phyloP scores from a whole-genome alignment of 2,797 vertebrate species.

The Acrocephalus scirpaceus region DNA sequence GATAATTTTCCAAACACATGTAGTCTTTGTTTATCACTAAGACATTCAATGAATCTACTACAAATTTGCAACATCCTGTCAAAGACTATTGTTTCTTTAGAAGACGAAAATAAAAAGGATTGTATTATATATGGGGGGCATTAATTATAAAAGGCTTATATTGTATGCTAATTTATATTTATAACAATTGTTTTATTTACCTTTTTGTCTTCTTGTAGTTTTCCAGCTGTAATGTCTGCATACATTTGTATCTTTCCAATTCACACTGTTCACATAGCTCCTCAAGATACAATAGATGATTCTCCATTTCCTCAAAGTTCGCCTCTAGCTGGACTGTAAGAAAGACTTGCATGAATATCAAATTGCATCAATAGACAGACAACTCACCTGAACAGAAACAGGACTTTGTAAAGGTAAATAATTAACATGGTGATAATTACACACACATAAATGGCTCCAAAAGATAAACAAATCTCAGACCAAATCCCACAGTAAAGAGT shows the following conservation, averaged over 20 bases:
- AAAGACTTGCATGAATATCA: conserved; percentile 43
- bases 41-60: background rate
- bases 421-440: background rate
- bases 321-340: conserved; percentile 87
- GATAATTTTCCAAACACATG: background rate
- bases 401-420: background rate
- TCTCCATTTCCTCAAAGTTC: conserved; percentile 93
- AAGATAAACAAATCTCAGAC: background rate
- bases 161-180: background rate
- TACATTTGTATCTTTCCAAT: conserved; percentile 83
- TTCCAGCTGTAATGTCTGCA: conserved; percentile 85
- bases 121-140: background rate
- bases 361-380: background rate
- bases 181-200: conserved; percentile 69
- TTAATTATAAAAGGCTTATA: background rate
- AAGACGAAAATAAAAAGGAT: background rate
- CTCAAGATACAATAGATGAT: conserved; percentile 86
- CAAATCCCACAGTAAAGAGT: background rate
- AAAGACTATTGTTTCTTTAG: background rate
- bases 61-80: background rate
- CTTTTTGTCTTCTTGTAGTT: conserved; percentile 91
- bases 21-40: background rate
- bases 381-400: background rate
- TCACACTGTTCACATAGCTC: conserved; percentile 91
- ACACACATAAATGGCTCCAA: background rate